A percentile compares a stretch with the other conserved stretches of the same genome.
Evolutionary conservation across 1,140 invertebrate species (phyloP).

Genomic region (Zaprionus nigranus): DNA sequence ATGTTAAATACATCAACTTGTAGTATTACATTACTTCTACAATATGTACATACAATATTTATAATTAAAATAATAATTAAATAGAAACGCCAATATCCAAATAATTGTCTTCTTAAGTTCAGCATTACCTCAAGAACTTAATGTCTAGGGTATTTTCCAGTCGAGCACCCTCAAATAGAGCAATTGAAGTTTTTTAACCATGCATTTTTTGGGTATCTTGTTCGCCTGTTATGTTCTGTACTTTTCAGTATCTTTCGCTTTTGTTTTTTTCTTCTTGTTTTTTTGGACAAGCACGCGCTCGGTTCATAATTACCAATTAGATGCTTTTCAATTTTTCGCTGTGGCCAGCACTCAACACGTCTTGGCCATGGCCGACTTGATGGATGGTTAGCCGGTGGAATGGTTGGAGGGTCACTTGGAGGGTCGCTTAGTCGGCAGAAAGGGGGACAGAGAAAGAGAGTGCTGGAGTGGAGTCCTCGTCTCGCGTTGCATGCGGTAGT

Average conservation of each 20-base stretch:
- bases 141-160: not conserved
- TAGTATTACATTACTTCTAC: too few relatives aligned
- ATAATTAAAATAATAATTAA: too few relatives aligned
- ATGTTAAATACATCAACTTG: too few relatives aligned
- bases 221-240: slow-evolving; percentile 34
- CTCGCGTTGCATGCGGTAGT: slow-evolving; percentile 37
- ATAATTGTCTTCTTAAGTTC: not conserved
- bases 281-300: slow-evolving; percentile 62
- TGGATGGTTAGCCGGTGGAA: slow-evolving; percentile 31
- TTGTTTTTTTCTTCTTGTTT: slow-evolving; percentile 18
- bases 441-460: not conserved
- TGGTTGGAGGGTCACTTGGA: slow-evolving; percentile 10
- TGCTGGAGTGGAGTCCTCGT: slow-evolving; percentile 19
- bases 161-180: not conserved
- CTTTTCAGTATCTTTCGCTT: slow-evolving; percentile 26
- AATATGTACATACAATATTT: too few relatives aligned
- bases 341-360: slow-evolving; percentile 57
- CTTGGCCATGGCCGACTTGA: slow-evolving; percentile 45
- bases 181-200: slow-evolving; percentile 15
- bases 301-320: slow-evolving; percentile 67
- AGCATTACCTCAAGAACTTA: not conserved
- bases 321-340: slow-evolving; percentile 67
- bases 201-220: slow-evolving; percentile 26
- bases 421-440: slow-evolving; percentile 2
- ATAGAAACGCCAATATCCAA: too few relatives aligned